Conservation (phyloP, 2,113 vertebrate genomes). For the Paralichthys olivaceus region DNA sequence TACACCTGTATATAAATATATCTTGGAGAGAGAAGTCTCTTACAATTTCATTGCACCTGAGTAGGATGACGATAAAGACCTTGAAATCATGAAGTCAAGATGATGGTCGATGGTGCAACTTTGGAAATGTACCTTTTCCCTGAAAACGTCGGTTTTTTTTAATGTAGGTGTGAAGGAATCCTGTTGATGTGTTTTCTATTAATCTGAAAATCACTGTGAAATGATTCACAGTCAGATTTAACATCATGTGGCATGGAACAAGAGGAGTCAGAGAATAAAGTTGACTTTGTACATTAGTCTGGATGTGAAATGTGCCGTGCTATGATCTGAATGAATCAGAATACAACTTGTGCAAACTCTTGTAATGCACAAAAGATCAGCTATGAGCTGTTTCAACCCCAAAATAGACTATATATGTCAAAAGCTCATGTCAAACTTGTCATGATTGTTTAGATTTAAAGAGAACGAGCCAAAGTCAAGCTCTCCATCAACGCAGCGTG, state of each 20-base stretch:
- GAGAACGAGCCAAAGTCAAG: constrained; percentile 13
- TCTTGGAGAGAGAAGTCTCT: too few species aligned
- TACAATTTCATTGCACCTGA: too few species aligned
- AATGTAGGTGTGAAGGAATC: neutral
- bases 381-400: neutral
- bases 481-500: constrained; percentile 14
- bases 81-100: too few species aligned
- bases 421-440: neutral
- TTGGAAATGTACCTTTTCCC: too few species aligned
- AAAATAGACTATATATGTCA: neutral
- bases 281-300: neutral
- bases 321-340: neutral
- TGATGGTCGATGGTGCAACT: too few species aligned
- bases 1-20: too few species aligned
- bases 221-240: neutral
- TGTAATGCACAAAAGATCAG: neutral
- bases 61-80: too few species aligned
- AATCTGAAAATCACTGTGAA: neutral
- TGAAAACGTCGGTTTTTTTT: too few species aligned
- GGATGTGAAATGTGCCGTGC: neutral
- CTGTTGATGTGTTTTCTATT: neutral
- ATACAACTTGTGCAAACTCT: constrained; percentile 1
- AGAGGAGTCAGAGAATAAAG: neutral
- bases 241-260: neutral
- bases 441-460: constrained; percentile 30